Base-by-base conservation (phyloP, 2,113 vertebrate species). In the Lepidothrix coronata region DNA sequence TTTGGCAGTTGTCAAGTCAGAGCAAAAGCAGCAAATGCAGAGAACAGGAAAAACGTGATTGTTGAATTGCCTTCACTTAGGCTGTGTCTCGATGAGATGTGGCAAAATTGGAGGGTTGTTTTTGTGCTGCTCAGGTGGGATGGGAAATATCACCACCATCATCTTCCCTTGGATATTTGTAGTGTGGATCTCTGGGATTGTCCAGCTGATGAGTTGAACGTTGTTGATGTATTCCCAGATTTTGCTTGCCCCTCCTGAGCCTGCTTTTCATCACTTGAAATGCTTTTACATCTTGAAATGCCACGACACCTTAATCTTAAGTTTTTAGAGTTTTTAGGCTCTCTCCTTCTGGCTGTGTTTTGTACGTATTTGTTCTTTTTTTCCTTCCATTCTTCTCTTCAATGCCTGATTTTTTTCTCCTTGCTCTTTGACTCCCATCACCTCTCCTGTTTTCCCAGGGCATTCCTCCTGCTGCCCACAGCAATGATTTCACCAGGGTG, bases 11-110 rank as follows among this genome's bases (percentile, higher is more conserved):
- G 72, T 59, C 48, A 43, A 77, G 65, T 70, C 72, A 20, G 68
- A 91, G 75, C 51, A 66, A 76, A 83, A 90, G 78, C 55, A 88
- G 59, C 74, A 77, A 85, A 63, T 37, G n/a, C 33, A 25, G 39
- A 59, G 63, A 85, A 4, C 12, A 44, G 80, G 83, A 39, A 46
- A 80, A 90, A 37, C 22, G 3, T 9, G 22, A 73, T 28, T 67
- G 59, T 80, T 86, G 67, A 77, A 70, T 70, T 81, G 48, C 57
- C 12, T 79, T 88, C 11, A 1, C 41, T 83, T 35, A 25, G 46
- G 8, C 65, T 54, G 43, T 72, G 68, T 85, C 85, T 35, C 37
- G 54, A 0, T 0, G 1, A 55, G 37, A 22, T 2, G 5, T 0
- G 1, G 67, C 31, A 51, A 75, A 85, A 78, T 5, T 0, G 12